Base-by-base conservation (phyloP, 2,888 invertebrate genomes). In the Labia minor region DNA sequence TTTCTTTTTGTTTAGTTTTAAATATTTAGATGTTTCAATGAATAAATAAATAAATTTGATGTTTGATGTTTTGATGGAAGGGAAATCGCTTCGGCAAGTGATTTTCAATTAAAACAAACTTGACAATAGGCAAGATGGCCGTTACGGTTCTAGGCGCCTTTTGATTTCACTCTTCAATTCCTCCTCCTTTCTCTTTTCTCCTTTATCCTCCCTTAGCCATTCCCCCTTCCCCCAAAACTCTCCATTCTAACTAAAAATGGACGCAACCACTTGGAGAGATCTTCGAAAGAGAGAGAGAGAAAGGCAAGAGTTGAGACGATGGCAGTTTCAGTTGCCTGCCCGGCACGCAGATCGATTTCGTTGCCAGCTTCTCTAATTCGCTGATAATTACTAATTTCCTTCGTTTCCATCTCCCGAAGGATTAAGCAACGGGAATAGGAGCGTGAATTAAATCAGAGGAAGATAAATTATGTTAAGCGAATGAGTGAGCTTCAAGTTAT, bases 371-470 rank as follows among this genome's bases (percentile, higher is more conserved):
- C 8, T 11, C 49, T 49, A 49, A 49, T 49, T 49, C 49, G 49
- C 49, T 49, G 49, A 49, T 49, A 49, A 49, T 49, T 49, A 49
- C 49, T 49, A 49, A 49, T 49, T 49, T 49, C 49, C 49, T 49
- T 14, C 49, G 49, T 49, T 49, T 49, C 49, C 49, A 49, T 49
- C 49, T 49, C 49, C 49, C 49, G 49, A 49, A 49, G 49, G 49
- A 49, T 49, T 49, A 49, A 49, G 6, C n/a, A 49, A 49, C 26
- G 3, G n/a, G 49, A 16, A 49, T 2, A n/a, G 14, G 14, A 49
- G 49, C 4, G 49, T 10, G 49, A 49, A 49, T 49, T 49, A 49
- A 49, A 49, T 49, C 49, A 49, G 49, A 26, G 26, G 26, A 49
- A 49, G 49, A 49, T 49, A 49, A 49, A 49, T 49, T 49, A 49